Evolutionary conservation across 2,113 vertebrate genomes (phyloP).

Genomic region (Cryptotis parvus): DNA sequence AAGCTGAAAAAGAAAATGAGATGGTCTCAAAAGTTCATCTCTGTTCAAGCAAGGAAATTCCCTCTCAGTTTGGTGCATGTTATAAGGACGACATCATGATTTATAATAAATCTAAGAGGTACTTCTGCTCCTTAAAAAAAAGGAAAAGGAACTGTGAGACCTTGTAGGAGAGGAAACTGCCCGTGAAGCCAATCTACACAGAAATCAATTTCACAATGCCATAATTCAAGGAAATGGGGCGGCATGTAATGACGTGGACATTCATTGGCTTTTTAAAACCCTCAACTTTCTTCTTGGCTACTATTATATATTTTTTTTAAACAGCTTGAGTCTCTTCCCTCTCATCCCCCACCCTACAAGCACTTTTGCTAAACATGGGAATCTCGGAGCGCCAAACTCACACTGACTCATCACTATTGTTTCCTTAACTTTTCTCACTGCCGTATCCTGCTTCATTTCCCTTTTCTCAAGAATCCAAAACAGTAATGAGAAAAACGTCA

Average conservation of each 20-base stretch:
- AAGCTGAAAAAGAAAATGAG: constrained; percentile 7
- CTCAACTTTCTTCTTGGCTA: constrained; percentile 78
- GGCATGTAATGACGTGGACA: constrained; percentile 68
- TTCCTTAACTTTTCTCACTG: constrained; percentile 87
- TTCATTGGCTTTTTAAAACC: constrained; percentile 77
- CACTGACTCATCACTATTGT: constrained; percentile 88
- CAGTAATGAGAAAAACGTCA: constrained; percentile 73
- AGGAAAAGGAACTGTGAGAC: constrained; percentile 64
- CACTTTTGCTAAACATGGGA: constrained; percentile 85
- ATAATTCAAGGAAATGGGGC: constrained; percentile 82
- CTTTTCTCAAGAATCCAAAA: constrained; percentile 86
- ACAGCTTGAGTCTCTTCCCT: constrained; percentile 56
- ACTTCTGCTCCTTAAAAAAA: constrained; percentile 41
- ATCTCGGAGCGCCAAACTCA: constrained; percentile 73
- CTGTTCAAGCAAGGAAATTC: background rate
- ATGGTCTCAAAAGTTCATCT: background rate
- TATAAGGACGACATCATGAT: background rate
- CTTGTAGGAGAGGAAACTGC: constrained; percentile 78
- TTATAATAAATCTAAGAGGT: constrained; percentile 2
- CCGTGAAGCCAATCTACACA: constrained; percentile 79
- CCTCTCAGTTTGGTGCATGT: background rate
- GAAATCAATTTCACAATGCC: constrained; percentile 83
- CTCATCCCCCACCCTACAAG: constrained; percentile 73
- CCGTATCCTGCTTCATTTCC: constrained; percentile 85
- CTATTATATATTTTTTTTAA: constrained; percentile 76